A percentile compares a stretch with the other conserved stretches of the same genome.
Conservation (phyloP, 1,140 invertebrate species). For the Harpegnathos saltator region DNA sequence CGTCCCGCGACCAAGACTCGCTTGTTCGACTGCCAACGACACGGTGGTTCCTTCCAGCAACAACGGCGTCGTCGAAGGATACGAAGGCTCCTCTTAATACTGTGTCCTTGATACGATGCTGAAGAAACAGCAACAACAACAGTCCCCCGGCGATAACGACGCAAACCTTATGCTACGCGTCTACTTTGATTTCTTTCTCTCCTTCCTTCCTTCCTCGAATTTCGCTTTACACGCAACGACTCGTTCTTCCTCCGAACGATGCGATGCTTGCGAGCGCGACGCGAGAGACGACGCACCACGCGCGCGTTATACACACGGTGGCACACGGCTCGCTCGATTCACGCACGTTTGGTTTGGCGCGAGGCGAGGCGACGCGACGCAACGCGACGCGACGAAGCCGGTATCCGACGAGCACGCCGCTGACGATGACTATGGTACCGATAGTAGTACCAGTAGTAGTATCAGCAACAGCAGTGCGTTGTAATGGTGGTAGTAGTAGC, state of each 20-base stretch:
- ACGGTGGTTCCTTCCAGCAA: conserved; percentile 56
- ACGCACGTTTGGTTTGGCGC: conserved; percentile 8
- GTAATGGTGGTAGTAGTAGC: neutral
- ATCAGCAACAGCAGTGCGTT: conserved; percentile 9
- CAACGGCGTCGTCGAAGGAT: conserved; percentile 49
- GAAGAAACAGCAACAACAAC: conserved; percentile 23
- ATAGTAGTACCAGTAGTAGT: conserved; percentile 38
- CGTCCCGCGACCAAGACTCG: conserved; percentile 57
- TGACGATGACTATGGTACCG: conserved; percentile 38
- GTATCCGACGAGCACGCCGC: conserved; percentile 51
- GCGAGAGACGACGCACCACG: conserved; percentile 24
- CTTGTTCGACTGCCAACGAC: conserved; percentile 50
- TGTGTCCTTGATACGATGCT: conserved; percentile 48
- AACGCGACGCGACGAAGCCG: conserved; percentile 23
- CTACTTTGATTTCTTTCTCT: too few relatives aligned
- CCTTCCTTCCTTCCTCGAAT: too few relatives aligned
- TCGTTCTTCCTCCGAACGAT: too few relatives aligned
- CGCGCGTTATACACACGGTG: conserved; percentile 38
- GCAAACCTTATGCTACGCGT: neutral
- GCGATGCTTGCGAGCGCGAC: conserved; percentile 22
- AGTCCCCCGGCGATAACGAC: neutral
- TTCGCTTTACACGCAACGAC: neutral
- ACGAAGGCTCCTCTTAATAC: conserved; percentile 20
- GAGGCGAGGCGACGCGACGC: conserved; percentile 3
- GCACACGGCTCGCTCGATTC: conserved; percentile 14